Conservation (phyloP, 1,140 invertebrate genomes). For the Euborellia annulipes region DNA sequence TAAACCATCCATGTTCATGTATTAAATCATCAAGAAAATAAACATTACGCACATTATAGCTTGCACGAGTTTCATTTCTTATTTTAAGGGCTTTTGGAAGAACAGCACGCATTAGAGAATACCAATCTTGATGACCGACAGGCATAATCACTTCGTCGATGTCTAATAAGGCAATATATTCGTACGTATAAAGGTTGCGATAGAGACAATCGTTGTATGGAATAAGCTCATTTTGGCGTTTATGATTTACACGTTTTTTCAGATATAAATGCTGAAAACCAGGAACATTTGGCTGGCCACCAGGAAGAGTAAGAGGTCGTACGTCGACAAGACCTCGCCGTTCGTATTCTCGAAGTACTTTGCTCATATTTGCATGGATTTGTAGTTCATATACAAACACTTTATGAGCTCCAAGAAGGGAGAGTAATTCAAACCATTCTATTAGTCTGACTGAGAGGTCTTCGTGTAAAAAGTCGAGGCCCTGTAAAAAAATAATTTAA, state of each 20-base stretch:
- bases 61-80: constrained; percentile 58
- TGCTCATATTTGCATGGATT: constrained; percentile 79
- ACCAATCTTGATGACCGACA: constrained; percentile 52
- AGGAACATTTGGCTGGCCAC: constrained; percentile 78
- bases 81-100: constrained; percentile 48
- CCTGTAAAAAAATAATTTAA: constrained; percentile 28
- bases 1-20: constrained; percentile 65
- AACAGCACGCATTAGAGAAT: constrained; percentile 56
- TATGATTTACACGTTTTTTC: constrained; percentile 77
- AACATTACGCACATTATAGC: constrained; percentile 83
- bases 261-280: constrained; percentile 77
- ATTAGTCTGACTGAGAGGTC: constrained; percentile 76
- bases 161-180: constrained; percentile 79
- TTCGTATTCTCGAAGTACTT: constrained; percentile 70
- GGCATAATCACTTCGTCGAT: constrained; percentile 94
- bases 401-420: constrained; percentile 76
- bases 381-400: constrained; percentile 83
- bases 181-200: constrained; percentile 78
- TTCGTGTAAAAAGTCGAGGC: constrained; percentile 76
- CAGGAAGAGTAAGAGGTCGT: constrained; percentile 75
- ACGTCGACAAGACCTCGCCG: constrained; percentile 58
- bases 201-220: constrained; percentile 96
- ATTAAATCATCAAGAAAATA: constrained; percentile 86
- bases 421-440: constrained; percentile 88
- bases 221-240: constrained; percentile 87